phyloP scores from a whole-genome alignment of 2,113 vertebrate species.

The Rattus norvegicus region GRCr8 NC_086032.1:39391501-39392000 shows the following conservation, averaged over 20 bases:
- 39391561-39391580: background rate
- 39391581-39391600: background rate
- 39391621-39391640: constrained; percentile 6
- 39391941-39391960: background rate
- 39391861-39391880: background rate
- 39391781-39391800: background rate
- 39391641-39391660: constrained; percentile 5
- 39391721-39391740: constrained; percentile 38
- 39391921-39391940: background rate
- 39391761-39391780: background rate
- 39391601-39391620: background rate
- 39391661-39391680: background rate
- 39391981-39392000: background rate
- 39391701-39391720: background rate
- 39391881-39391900: background rate
- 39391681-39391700: background rate
- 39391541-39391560: background rate
- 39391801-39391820: background rate
- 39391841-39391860: background rate
- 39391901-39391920: background rate
- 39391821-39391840: constrained; percentile 6
- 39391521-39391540: background rate
- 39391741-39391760: background rate
- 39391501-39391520: background rate
- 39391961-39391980: background rate